phyloP scores from a whole-genome alignment of 2,797 vertebrate genomes.

The Mus spretus region DNA sequence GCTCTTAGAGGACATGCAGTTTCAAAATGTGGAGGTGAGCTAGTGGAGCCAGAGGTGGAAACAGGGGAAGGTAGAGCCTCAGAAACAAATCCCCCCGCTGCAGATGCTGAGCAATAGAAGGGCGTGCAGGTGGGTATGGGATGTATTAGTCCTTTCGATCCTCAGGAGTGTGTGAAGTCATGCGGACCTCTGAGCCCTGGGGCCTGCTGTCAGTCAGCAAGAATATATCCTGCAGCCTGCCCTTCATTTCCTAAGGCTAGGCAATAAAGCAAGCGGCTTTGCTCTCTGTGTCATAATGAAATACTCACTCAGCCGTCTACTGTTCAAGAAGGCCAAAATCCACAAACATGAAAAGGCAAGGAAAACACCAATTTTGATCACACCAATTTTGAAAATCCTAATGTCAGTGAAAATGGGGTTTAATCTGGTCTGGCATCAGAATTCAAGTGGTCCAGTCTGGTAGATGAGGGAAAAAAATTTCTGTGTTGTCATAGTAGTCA shows the following conservation, averaged over 20 bases:
- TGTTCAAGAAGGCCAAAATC: background rate
- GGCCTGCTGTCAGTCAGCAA: no score
- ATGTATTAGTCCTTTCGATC: accelerated
- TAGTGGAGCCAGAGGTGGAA: background rate
- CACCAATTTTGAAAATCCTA: background rate
- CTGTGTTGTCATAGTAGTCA: background rate
- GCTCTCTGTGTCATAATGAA: background rate
- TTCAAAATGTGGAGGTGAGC: conserved; percentile 26
- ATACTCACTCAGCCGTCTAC: background rate
- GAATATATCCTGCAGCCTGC: background rate
- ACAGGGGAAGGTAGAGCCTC: background rate
- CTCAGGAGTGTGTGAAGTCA: background rate
- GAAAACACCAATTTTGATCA: background rate
- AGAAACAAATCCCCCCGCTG: background rate
- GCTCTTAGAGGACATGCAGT: background rate
- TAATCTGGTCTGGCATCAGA: background rate
- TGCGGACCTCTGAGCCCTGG: background rate
- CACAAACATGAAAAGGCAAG: background rate
- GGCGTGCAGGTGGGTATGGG: accelerated
- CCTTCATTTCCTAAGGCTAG: no score
- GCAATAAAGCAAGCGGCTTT: background rate
- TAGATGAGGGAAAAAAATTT: background rate
- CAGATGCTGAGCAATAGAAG: background rate
- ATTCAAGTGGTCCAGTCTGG: background rate
- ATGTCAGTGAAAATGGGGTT: background rate